These are phyloP conservation scores for Pseudomugil tenellus DNA, from an alignment of 2,797 vertebrate species.

Conservation along the genomic window DNA sequence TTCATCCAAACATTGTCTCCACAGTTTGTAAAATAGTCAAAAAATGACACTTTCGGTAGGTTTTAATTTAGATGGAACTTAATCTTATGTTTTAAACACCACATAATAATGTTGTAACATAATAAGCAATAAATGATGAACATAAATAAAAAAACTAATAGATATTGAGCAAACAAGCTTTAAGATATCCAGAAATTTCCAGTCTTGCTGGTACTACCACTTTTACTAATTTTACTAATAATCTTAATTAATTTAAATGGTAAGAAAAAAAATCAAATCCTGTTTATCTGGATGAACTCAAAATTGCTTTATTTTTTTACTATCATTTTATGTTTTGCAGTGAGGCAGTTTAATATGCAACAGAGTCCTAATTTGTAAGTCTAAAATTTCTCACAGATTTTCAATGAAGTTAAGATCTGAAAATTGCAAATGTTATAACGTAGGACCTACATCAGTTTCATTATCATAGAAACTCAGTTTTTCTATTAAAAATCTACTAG, in stretches of 20 bases:
- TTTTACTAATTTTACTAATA: too few relatives aligned
- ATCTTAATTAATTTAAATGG: too few relatives aligned
- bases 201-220: too few relatives aligned
- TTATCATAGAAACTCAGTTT: neutral
- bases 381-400: neutral
- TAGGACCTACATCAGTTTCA: neutral
- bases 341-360: neutral
- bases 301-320: neutral
- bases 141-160: too few relatives aligned
- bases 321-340: neutral
- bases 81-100: neutral
- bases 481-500: neutral
- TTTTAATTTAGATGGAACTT: neutral
- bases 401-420: neutral
- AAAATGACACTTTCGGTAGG: neutral
- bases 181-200: too few relatives aligned
- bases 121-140: too few relatives aligned
- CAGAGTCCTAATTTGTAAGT: neutral
- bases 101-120: neutral
- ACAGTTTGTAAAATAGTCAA: neutral
- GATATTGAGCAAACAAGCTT: too few relatives aligned
- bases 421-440: neutral
- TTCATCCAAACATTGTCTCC: neutral
- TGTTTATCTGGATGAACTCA: neutral
- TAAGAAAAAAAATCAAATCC: neutral